A percentile compares a stretch with the other conserved stretches of the same genome.
Evolutionary conservation across 30 jellyfish, hydroid and myxozoan species (phyloP).

Genomic region (Phacellophora camtschatica): DNA sequence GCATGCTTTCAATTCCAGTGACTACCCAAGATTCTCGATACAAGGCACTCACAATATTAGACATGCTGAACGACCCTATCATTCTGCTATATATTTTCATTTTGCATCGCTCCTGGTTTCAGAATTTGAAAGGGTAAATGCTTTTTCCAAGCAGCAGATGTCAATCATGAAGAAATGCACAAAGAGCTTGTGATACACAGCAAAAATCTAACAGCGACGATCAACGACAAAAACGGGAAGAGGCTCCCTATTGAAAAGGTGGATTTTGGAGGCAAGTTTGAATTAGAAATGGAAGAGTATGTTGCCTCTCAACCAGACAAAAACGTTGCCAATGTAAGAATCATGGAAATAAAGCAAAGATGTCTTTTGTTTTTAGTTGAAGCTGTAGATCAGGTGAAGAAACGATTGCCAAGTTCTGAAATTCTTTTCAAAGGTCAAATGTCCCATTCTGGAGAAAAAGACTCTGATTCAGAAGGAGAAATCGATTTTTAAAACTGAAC

Average conservation of each 20-base stretch:
- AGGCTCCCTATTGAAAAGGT: constrained; percentile 22
- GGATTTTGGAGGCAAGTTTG: constrained; percentile 65
- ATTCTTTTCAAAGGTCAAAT: constrained; percentile 45
- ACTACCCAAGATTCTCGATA: constrained; percentile 6
- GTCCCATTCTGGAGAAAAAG: constrained; percentile 15
- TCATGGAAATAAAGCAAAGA: constrained; percentile 38
- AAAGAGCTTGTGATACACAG: constrained; percentile 14
- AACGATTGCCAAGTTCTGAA: constrained; percentile 43
- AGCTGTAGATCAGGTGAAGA: constrained; percentile 59
- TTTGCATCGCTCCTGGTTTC: constrained; percentile 53
- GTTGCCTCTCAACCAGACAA: constrained; percentile 14
- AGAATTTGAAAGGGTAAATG: constrained; percentile 67
- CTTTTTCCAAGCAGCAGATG: constrained; percentile 59
- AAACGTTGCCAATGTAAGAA: constrained; percentile 19
- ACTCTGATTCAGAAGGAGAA: constrained; percentile 22
- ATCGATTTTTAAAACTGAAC: no score
- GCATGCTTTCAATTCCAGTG: constrained; percentile 34
- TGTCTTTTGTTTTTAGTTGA: constrained; percentile 46
- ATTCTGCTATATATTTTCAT: constrained; percentile 43
- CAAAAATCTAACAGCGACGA: constrained; percentile 17
- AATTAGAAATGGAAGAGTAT: constrained; percentile 7
- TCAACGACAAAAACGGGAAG: constrained; percentile 26
- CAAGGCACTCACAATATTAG: constrained; percentile 37
- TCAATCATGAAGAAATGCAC: constrained; percentile 34
- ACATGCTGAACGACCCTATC: constrained; percentile 38